These are phyloP conservation scores for Andricus quercusramuli DNA, from an alignment of 2,888 invertebrate genomes.

Conservation along the genomic window DNA sequence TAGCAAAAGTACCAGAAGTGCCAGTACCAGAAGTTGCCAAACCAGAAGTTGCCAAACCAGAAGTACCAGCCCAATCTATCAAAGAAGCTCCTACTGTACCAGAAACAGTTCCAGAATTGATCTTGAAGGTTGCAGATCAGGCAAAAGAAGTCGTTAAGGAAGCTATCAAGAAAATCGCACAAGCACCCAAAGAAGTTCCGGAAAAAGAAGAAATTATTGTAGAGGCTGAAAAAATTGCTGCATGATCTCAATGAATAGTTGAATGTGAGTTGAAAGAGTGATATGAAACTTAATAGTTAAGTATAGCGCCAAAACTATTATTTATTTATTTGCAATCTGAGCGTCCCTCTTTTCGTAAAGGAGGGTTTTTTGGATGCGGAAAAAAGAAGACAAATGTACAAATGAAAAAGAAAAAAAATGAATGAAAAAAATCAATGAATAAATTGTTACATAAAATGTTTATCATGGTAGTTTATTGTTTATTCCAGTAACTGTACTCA, in stretches of 20 bases:
- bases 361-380: slow-evolving; percentile 19
- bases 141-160: slow-evolving; percentile 52
- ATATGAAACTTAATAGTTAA: slow-evolving; percentile 63
- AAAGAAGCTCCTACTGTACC: slow-evolving; percentile 52
- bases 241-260: slow-evolving; percentile 43
- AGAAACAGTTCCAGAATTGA: slow-evolving; percentile 78
- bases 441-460: slow-evolving; percentile 76
- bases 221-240: slow-evolving; percentile 49
- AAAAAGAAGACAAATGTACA: slow-evolving; percentile 31
- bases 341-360: slow-evolving; percentile 30
- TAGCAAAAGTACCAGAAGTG: slow-evolving; percentile 6
- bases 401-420: slow-evolving; percentile 55
- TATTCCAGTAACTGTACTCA: background rate
- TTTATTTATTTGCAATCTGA: slow-evolving; percentile 58
- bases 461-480: slow-evolving; percentile 46
- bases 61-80: slow-evolving; percentile 48
- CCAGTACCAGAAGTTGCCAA: slow-evolving; percentile 24
- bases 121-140: slow-evolving; percentile 77
- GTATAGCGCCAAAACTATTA: slow-evolving; percentile 48
- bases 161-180: slow-evolving; percentile 41
- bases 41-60: background rate
- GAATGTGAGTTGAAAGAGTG: slow-evolving; percentile 45
- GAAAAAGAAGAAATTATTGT: slow-evolving; percentile 37
- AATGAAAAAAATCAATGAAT: slow-evolving; percentile 64
- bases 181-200: slow-evolving; percentile 43